Evolutionary conservation across 2,113 vertebrate species (phyloP), one percentile per base, ranked within the genome.

Genomic region (Melanerpes aurifrons): DNA sequence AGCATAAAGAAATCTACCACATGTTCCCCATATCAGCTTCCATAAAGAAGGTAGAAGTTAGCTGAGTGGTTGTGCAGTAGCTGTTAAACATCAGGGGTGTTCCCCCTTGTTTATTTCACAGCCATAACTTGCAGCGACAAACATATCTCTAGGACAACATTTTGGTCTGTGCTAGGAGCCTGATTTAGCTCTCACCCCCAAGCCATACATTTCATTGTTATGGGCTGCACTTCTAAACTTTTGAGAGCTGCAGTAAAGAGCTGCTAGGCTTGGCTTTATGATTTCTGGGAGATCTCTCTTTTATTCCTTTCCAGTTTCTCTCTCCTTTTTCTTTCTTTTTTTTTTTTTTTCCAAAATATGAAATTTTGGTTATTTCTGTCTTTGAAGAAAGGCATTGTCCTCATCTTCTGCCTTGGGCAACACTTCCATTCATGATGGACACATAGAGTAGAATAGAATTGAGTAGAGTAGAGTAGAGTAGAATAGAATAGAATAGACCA

Each of bases 161-260:
- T 64, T 53, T 76, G 74, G 37, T 78, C 95, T 82, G 91, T 81
- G 72, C 91, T 82, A 78, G 88, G 53, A 78, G 69, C 90, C 86
- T 96, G 91, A 94, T 94, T 93, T 95, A 97, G 92, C 87, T 91
- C 82, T 74, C 37, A 78, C 90, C 84, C 37, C 69, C 92, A 91
- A 96, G 79, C 73, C 66, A 72, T 68, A 91, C 89, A 91, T 90
- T 96, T 96, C 68, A 5, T 13, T 35, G 6, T 64, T 77, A 83
- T 2, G 40, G 79, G 43, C 77, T 92, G 72, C 87, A 48, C 64
- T 91, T 77, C 58, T 19, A 69, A 87, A 77, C 57, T 92, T 85
- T 48, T 45, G 72, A 87, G 72, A 94, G 85, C 69, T 92, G 58
- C 88, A 86, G 29, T 90, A 72, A 96, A 95, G 35, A 77, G 64